These are phyloP conservation scores for Asobara japonica DNA, from an alignment of 1,140 invertebrate species.

Conservation along the genomic window DNA sequence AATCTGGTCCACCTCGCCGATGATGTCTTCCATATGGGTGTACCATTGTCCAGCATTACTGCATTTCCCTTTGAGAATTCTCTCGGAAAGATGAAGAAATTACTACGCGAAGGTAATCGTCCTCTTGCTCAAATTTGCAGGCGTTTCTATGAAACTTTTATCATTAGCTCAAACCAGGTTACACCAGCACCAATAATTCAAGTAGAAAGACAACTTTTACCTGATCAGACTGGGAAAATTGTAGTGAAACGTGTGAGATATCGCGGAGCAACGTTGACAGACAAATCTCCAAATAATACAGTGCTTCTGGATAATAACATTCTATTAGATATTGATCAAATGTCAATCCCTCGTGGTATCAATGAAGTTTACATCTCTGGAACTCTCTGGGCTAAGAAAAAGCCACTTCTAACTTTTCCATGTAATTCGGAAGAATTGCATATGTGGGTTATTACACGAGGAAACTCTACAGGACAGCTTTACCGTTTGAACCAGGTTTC, in stretches of 20 bases:
- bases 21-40: constrained; percentile 5
- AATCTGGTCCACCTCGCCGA: background rate
- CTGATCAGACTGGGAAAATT: background rate
- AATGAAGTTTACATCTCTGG: background rate
- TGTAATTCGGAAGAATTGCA: background rate
- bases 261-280: background rate
- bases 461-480: no score
- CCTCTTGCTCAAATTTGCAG: constrained; percentile 42
- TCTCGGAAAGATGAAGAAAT: constrained; percentile 41
- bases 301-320: constrained; percentile 8
- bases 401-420: background rate
- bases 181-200: no score
- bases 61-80: constrained; percentile 46
- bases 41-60: constrained; percentile 38
- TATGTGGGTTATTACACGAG: background rate
- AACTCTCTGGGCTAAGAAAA: background rate
- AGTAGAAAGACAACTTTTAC: no score
- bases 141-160: constrained; percentile 34
- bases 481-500: no score
- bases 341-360: background rate
- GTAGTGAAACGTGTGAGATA: background rate
- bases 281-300: constrained; percentile 12
- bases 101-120: constrained; percentile 35
- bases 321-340: background rate
- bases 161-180: no score